These are phyloP conservation scores for Coecobrya sp. DNA, from an alignment of 2,888 invertebrate species.

Conservation along the genomic window DNA sequence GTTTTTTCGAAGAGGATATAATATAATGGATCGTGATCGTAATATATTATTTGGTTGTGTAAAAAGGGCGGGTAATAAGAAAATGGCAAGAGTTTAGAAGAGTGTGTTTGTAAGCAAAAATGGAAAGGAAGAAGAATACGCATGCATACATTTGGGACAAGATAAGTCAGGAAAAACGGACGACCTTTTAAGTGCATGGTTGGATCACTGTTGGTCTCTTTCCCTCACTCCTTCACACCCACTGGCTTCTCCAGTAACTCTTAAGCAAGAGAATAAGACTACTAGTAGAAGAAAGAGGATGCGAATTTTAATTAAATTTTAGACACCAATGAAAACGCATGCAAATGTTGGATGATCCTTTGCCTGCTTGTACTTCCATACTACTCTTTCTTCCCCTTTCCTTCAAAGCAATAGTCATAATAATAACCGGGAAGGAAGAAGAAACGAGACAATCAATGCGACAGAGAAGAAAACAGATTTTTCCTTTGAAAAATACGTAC, in stretches of 20 bases:
- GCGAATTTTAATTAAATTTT: conserved; percentile 80
- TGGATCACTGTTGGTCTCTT: conserved; percentile 2
- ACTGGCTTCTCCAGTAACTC: background rate
- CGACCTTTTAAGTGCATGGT: conserved; percentile 43
- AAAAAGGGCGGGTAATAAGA: conserved; percentile 43
- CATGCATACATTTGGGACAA: background rate
- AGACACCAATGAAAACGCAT: conserved; percentile 68
- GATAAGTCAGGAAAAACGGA: conserved; percentile 61
- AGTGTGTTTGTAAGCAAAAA: conserved; percentile 29
- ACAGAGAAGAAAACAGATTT: conserved; percentile 53
- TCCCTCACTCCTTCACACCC: background rate
- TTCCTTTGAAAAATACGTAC: background rate
- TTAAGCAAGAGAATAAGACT: background rate
- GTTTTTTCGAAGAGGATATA: background rate
- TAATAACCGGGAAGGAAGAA: background rate
- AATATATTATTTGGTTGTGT: conserved; percentile 71
- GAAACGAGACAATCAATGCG: conserved; percentile 43
- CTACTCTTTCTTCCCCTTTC: background rate
- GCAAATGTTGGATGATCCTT: conserved; percentile 74
- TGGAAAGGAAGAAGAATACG: background rate
- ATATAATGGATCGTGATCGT: conserved; percentile 75
- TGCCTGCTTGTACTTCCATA: background rate
- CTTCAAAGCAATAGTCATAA: conserved; percentile 34
- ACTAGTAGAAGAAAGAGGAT: conserved; percentile 7
- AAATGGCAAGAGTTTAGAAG: conserved; percentile 5